A percentile compares a stretch with the other conserved stretches of the same genome.
phyloP scores from a whole-genome alignment of 2,888 invertebrate species.

The Alloplasta piceator region DNA sequence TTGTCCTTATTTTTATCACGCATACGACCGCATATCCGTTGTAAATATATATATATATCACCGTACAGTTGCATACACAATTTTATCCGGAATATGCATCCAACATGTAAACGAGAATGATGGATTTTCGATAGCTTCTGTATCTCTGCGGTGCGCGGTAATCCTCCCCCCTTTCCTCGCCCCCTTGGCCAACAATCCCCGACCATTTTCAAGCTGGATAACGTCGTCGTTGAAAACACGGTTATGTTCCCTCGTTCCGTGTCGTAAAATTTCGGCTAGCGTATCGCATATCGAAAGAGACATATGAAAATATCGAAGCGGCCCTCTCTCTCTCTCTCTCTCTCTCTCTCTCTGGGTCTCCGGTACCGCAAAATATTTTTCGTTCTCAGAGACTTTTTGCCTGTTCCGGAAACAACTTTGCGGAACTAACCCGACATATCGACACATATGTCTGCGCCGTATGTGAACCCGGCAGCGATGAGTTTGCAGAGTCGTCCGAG shows the following conservation, averaged over 20 bases:
- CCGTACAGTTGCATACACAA: slow-evolving; percentile 4
- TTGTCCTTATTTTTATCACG: no score
- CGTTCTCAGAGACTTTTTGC: slow-evolving; percentile 16
- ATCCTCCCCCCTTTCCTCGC: slow-evolving; percentile 5
- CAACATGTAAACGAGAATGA: slow-evolving; percentile 53
- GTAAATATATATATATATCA: slow-evolving; percentile 2
- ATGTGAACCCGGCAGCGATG: slow-evolving; percentile 15
- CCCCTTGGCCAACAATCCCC: slow-evolving; percentile 1
- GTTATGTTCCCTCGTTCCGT: slow-evolving; percentile 51
- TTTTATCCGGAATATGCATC: slow-evolving; percentile 32
- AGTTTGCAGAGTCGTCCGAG: slow-evolving; percentile 60
- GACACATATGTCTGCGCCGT: slow-evolving; percentile 5
- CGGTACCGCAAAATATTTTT: slow-evolving; percentile 22
- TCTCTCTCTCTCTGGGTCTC: neutral
- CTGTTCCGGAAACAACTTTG: slow-evolving; percentile 40
- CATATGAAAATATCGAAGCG: slow-evolving; percentile 36
- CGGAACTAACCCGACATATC: slow-evolving; percentile 30
- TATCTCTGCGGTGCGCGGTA: slow-evolving; percentile 27
- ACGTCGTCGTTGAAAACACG: slow-evolving; percentile 29
- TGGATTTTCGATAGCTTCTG: slow-evolving; percentile 63
- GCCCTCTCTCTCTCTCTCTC: neutral
- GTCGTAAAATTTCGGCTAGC: slow-evolving; percentile 58
- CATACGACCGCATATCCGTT: neutral
- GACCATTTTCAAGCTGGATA: slow-evolving; percentile 5
- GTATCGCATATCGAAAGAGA: slow-evolving; percentile 44